Evolutionary conservation across 2,888 invertebrate species (phyloP).

Genomic region (Cremastobaeus sp.): DNA sequence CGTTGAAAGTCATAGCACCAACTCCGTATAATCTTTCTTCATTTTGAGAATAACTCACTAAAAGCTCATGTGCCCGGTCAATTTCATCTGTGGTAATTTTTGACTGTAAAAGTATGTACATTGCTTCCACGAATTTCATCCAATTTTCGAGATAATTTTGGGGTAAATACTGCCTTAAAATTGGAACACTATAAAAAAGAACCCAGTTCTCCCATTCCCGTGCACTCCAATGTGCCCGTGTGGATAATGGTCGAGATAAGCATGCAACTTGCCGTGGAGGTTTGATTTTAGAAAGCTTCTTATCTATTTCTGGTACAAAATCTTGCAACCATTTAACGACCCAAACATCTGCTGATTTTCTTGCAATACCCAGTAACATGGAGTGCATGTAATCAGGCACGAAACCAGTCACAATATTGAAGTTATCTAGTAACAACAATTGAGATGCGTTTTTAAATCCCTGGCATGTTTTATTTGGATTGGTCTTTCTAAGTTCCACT

Average conservation of each 20-base stretch:
- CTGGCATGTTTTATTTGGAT: constrained; percentile 5
- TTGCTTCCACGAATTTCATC: constrained; percentile 1
- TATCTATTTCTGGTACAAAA: neutral
- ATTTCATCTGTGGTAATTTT: constrained; percentile 8
- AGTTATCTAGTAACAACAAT: constrained; percentile 29
- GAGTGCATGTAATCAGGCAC: constrained; percentile 60
- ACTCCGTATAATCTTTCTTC: constrained; percentile 2
- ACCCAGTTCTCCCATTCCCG: no score
- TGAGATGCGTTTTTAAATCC: constrained; percentile 30
- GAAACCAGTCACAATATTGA: constrained; percentile 56
- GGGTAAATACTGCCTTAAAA: constrained; percentile 4
- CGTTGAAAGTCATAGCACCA: neutral
- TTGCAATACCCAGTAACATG: constrained; percentile 47
- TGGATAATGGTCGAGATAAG: constrained; percentile 19
- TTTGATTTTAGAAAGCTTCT: constrained; percentile 9
- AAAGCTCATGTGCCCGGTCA: constrained; percentile 15
- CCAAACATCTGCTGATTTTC: constrained; percentile 53
- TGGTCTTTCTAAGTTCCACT: constrained; percentile 1
- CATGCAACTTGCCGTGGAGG: constrained; percentile 17
- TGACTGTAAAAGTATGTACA: constrained; percentile 2
- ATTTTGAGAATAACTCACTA: constrained; percentile 1
- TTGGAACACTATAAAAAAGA: constrained; percentile 25
- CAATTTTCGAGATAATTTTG: neutral
- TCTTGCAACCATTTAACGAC: neutral
- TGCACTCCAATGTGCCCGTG: constrained; percentile 29